Evolutionary conservation across 2,888 invertebrate species (phyloP).

Genomic region (Axea sp.): DNA sequence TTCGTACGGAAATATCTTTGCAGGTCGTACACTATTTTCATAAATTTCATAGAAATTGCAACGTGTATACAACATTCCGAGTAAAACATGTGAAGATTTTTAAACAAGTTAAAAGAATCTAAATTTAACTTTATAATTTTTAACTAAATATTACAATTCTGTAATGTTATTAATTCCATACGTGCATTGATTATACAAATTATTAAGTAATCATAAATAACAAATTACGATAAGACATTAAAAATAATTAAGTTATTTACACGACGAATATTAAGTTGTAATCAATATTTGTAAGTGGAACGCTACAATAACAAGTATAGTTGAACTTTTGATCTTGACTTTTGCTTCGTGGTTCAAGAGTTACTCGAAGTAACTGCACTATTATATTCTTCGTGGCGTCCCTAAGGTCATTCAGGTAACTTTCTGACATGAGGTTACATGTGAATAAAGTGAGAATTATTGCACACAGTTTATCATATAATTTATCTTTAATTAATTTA

Average conservation of each 20-base stretch:
- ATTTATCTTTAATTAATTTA: constrained; percentile 10
- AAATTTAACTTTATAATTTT: too few relatives aligned
- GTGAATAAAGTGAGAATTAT: constrained; percentile 26
- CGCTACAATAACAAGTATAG: constrained; percentile 9
- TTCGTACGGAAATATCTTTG: neutral
- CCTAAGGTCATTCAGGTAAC: constrained; percentile 28
- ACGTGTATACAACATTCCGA: too few relatives aligned
- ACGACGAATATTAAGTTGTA: neutral
- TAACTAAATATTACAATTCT: too few relatives aligned
- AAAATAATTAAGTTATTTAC: neutral
- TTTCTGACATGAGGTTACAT: constrained; percentile 21
- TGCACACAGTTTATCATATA: constrained; percentile 7
- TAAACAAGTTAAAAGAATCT: too few relatives aligned
- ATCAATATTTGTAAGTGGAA: neutral
- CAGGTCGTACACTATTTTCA: neutral
- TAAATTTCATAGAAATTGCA: too few relatives aligned
- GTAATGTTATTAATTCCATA: too few relatives aligned
- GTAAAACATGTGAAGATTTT: too few relatives aligned
- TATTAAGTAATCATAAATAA: too few relatives aligned
- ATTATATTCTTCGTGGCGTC: constrained; percentile 29
- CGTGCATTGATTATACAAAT: too few relatives aligned
- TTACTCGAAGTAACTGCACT: constrained; percentile 29
- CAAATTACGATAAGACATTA: too few relatives aligned
- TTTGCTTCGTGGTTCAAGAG: constrained; percentile 17
- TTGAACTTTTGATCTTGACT: constrained; percentile 39